Base-by-base conservation (phyloP, 2,797 vertebrate genomes). In the Arctocebus calabarensis region DNA sequence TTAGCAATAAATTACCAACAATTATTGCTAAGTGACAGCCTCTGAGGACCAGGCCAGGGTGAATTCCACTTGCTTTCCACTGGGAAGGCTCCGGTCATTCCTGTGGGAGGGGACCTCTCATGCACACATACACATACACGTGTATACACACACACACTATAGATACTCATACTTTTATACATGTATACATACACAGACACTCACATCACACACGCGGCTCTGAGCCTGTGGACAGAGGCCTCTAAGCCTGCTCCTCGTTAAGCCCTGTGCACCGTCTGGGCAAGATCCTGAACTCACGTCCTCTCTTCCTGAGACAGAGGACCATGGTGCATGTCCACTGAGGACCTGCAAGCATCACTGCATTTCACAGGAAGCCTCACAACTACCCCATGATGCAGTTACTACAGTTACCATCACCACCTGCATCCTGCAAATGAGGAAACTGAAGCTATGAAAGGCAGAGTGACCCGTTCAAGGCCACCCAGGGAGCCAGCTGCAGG, bases 21-120 rank as follows among this genome's bases (percentile, higher is more conserved):
- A 59, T 71, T 71, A 62, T n/a, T 45, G 83, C 66, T 81, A 55
- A 91, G 83, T 25, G 61, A 34, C 20, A 64, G 87, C 32, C 88
- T 43, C 34, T 23, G 68, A 37, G 68, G 32, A 70, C 45, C 29
- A 87, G 27, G 48, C 70, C 25, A 40, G 55, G 37, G 55, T 48
- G 48, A 34, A 64, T 40, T 79, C 37, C 40, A 27, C 32, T 68
- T 68, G 2, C 27, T 74, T 32, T 45, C 52, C 48, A 55, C 14
- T 22, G 52, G 22, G 73, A 90, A 82, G 55, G 61, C 73, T 85
- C 59, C 0, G 7, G 32, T 27, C n/a, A 5, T 25, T 68, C 57
- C 68, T 45, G 23, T 11, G 55, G 19, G 52, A 45, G 0, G 62
- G 75, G 27, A 43, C 40, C 20, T 4, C 19, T 7, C 37, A 7